A percentile compares a stretch with the other conserved stretches of the same genome.
phyloP scores from a whole-genome alignment of 2,888 invertebrate genomes.

The Dastarcus helophoroides region DNA sequence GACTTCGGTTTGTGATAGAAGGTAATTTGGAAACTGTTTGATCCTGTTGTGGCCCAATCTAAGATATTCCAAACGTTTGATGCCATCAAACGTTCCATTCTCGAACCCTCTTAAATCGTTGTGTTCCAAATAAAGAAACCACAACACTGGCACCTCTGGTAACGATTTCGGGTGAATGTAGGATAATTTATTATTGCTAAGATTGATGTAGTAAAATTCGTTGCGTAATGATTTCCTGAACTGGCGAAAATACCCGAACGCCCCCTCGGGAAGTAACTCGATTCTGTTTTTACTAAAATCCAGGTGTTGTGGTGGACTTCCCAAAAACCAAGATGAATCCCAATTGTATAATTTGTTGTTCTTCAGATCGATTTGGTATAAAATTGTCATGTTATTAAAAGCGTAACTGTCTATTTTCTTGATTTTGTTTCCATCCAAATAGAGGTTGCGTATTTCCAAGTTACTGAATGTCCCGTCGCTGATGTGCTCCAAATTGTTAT shows the following conservation, averaged over 20 bases:
- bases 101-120: constrained; percentile 7
- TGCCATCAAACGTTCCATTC: constrained; percentile 3
- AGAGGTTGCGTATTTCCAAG: constrained; percentile 3
- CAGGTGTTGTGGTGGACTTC: constrained; percentile 7
- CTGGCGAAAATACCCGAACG: constrained; percentile 8
- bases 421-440: constrained; percentile 9
- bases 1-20: constrained; percentile 7
- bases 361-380: constrained; percentile 8
- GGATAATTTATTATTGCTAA: constrained; percentile 7
- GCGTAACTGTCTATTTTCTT: constrained; percentile 4
- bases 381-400: constrained; percentile 8
- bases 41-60: constrained; percentile 8
- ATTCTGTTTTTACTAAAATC: constrained; percentile 9
- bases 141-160: constrained; percentile 5
- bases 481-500: constrained; percentile 6
- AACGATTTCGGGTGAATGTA: constrained; percentile 4
- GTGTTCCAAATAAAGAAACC: constrained; percentile 9
- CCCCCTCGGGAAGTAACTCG: constrained; percentile 6
- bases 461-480: constrained; percentile 8
- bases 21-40: neutral
- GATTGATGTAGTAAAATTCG: constrained; percentile 8
- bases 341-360: constrained; percentile 6
- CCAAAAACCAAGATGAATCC: constrained; percentile 9
- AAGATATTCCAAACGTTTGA: constrained; percentile 8
- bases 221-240: constrained; percentile 6